These are phyloP conservation scores for Potamilus streckersoni DNA, from an alignment of 1,140 invertebrate genomes.

Conservation along the genomic window DNA sequence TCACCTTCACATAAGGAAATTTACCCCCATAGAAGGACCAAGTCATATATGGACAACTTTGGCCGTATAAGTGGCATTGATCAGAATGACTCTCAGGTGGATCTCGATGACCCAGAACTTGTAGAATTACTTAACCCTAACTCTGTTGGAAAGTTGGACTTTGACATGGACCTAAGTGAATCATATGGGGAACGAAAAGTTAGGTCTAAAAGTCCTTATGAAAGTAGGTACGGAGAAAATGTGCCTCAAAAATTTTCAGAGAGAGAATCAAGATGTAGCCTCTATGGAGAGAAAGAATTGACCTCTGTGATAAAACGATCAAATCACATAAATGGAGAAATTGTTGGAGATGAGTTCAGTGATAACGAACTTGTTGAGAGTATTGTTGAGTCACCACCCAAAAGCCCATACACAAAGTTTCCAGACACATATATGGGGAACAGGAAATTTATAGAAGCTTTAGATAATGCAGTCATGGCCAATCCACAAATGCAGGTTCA, in stretches of 20 bases:
- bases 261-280: constrained; percentile 16
- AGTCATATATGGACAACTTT: constrained; percentile 38
- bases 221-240: constrained; percentile 9
- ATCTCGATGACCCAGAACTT: constrained; percentile 48
- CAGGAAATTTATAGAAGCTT: constrained; percentile 39
- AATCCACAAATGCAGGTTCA: constrained; percentile 25
- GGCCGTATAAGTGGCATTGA: constrained; percentile 31
- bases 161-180: constrained; percentile 38
- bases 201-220: constrained; percentile 22
- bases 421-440: constrained; percentile 3
- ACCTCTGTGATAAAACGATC: neutral
- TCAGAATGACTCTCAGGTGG: constrained; percentile 19
- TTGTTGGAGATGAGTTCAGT: neutral
- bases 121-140: constrained; percentile 40
- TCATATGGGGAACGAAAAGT: constrained; percentile 15
- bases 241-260: constrained; percentile 17
- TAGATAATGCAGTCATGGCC: constrained; percentile 37
- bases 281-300: constrained; percentile 11
- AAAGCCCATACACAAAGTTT: neutral
- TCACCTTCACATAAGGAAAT: constrained; percentile 52
- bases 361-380: constrained; percentile 4
- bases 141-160: constrained; percentile 28
- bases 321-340: constrained; percentile 16
- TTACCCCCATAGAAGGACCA: constrained; percentile 54
- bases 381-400: constrained; percentile 28